Conservation (phyloP, 2,888 invertebrate genomes). For the Nasonovia ribisnigri region DNA sequence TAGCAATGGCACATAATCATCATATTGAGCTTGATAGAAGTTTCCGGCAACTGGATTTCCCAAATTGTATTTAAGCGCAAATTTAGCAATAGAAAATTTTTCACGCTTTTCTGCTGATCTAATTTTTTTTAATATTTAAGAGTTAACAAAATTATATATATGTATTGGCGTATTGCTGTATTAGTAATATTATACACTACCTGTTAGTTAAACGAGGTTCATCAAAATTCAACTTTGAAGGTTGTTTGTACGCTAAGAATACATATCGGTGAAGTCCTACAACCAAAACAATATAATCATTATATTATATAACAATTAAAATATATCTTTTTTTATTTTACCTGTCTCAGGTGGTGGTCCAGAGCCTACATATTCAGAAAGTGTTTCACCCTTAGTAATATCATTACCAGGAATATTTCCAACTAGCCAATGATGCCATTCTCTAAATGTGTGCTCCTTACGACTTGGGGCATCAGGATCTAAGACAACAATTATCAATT, state of each 20-base stretch:
- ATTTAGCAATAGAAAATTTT: slow-evolving; percentile 78
- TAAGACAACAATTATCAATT: slow-evolving; percentile 66
- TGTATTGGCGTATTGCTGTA: not conserved
- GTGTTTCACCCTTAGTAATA: slow-evolving; percentile 78
- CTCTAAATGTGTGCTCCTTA: slow-evolving; percentile 81
- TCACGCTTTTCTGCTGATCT: slow-evolving; percentile 72
- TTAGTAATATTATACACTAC: slow-evolving; percentile 41
- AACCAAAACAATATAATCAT: not conserved
- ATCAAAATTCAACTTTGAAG: slow-evolving; percentile 73
- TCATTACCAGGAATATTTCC: slow-evolving; percentile 85
- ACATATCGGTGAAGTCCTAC: slow-evolving; percentile 82
- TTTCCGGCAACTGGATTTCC: slow-evolving; percentile 88
- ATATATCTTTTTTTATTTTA: slow-evolving; percentile 66
- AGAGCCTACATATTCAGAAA: slow-evolving; percentile 85
- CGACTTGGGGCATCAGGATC: slow-evolving; percentile 95
- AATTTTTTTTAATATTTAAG: not conserved
- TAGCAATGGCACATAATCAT: slow-evolving; percentile 88
- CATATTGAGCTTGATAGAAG: slow-evolving; percentile 88
- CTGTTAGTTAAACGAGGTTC: slow-evolving; percentile 74
- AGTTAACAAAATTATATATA: not conserved
- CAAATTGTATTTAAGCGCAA: slow-evolving; percentile 85
- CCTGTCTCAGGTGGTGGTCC: slow-evolving; percentile 85
- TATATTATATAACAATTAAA: not conserved
- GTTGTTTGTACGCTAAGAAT: slow-evolving; percentile 82
- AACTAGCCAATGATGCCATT: slow-evolving; percentile 94